Evolutionary conservation across 2,888 invertebrate species (phyloP).

Genomic region (Choreutis nemorana): DNA sequence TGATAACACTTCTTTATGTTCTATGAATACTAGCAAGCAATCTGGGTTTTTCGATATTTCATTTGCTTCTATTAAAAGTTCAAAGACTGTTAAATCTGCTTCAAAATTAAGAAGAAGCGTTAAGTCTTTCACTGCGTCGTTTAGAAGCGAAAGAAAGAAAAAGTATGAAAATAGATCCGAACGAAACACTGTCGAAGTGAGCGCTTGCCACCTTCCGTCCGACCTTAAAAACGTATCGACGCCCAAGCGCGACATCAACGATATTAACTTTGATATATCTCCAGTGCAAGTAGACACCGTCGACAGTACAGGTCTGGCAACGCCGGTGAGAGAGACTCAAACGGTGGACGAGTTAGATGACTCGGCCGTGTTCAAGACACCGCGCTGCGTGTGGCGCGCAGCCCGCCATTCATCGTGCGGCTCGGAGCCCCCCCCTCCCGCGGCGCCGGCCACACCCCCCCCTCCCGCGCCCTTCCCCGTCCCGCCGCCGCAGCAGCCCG

Average conservation of each 20-base stretch:
- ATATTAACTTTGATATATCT: slow-evolving; percentile 48
- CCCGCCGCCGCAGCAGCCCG: slow-evolving; percentile 40
- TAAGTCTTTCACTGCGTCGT: slow-evolving; percentile 61
- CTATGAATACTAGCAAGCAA: slow-evolving; percentile 56
- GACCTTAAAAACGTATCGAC: slow-evolving; percentile 43
- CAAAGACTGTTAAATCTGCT: slow-evolving; percentile 55
- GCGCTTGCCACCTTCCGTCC: slow-evolving; percentile 36
- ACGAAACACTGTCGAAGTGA: slow-evolving; percentile 48
- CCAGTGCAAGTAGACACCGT: slow-evolving; percentile 57
- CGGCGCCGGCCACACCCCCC: slow-evolving; percentile 9
- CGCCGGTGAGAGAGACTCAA: slow-evolving; percentile 22
- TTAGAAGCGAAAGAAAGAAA: slow-evolving; percentile 58
- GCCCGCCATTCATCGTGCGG: slow-evolving; percentile 48
- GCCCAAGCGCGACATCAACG: slow-evolving; percentile 38
- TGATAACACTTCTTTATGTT: slow-evolving; percentile 52
- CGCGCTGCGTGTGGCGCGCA: slow-evolving; percentile 42
- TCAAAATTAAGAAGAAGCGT: slow-evolving; percentile 56
- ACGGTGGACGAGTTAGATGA: slow-evolving; percentile 49
- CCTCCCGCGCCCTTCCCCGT: slow-evolving; percentile 15
- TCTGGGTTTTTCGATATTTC: slow-evolving; percentile 61
- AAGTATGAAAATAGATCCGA: slow-evolving; percentile 54
- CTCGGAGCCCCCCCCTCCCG: slow-evolving; percentile 16
- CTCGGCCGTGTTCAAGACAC: slow-evolving; percentile 49
- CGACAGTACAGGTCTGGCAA: slow-evolving; percentile 40
- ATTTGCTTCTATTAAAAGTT: slow-evolving; percentile 47